Conservation (phyloP, 1,140 invertebrate genomes). For the roundworm (Caenorhabditis elegans) region DNA sequence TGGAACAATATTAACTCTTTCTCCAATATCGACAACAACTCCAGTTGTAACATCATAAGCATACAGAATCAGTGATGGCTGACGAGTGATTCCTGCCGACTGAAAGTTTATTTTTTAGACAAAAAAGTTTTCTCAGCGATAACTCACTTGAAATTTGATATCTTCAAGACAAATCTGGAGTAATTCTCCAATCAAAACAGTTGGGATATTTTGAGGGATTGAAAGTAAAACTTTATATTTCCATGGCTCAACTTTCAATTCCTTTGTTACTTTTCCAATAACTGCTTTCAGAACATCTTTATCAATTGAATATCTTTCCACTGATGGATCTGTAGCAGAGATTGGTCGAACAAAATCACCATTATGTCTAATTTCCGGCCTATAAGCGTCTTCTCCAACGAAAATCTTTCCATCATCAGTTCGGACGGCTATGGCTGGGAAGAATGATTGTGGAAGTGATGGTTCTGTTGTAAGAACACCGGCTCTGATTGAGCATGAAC, state of each 20-base stretch:
- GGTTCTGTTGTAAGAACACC: conserved; percentile 71
- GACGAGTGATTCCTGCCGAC: conserved; percentile 71
- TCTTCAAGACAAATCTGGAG: conserved; percentile 56
- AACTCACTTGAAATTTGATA: conserved; percentile 56
- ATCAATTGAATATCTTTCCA: conserved; percentile 70
- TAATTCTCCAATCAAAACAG: conserved; percentile 53
- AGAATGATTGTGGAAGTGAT: conserved; percentile 72
- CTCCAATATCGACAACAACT: conserved; percentile 74
- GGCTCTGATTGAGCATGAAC: conserved; percentile 72
- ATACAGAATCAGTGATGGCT: conserved; percentile 72
- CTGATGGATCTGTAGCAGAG: conserved; percentile 70
- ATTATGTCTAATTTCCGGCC: conserved; percentile 65
- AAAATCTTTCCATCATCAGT: conserved; percentile 67
- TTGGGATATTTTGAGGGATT: conserved; percentile 62
- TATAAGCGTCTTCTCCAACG: conserved; percentile 71
- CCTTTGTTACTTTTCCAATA: conserved; percentile 54
- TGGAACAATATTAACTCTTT: conserved; percentile 72
- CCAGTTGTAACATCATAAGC: conserved; percentile 73
- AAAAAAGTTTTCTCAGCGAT: neutral
- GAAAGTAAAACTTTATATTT: conserved; percentile 63
- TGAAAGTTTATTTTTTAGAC: conserved; percentile 67
- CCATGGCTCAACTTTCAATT: conserved; percentile 55
- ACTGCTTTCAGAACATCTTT: conserved; percentile 55
- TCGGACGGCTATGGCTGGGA: conserved; percentile 71
- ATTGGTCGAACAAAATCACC: conserved; percentile 60